These are phyloP conservation scores for Phengaris arion DNA, from an alignment of 2,888 invertebrate genomes.

Conservation along the genomic window DNA sequence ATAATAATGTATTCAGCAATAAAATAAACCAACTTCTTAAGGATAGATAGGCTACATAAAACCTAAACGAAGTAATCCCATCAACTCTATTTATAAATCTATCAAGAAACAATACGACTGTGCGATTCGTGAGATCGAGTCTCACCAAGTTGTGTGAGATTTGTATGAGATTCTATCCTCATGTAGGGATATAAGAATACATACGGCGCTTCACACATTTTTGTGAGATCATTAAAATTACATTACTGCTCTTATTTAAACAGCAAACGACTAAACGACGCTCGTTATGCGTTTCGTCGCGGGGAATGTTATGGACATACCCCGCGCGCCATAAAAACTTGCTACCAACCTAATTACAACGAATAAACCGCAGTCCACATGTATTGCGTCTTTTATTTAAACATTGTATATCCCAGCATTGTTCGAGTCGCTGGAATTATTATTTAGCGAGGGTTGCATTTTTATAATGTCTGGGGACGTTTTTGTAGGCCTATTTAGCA, in stretches of 20 bases:
- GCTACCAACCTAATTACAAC: constrained; percentile 41
- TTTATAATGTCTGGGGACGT: constrained; percentile 17
- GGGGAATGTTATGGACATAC: constrained; percentile 68
- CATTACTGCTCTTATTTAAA: constrained; percentile 76
- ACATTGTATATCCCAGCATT: constrained; percentile 34
- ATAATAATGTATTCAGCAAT: neutral
- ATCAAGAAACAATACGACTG: constrained; percentile 14
- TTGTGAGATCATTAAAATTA: constrained; percentile 76
- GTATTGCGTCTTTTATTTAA: constrained; percentile 38
- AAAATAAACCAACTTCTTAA: neutral
- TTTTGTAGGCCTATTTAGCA: neutral
- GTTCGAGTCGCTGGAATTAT: constrained; percentile 30
- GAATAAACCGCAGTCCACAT: constrained; percentile 39
- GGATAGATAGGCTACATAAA: neutral
- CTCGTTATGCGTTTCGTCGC: constrained; percentile 68
- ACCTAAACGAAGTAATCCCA: constrained; percentile 2
- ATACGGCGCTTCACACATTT: constrained; percentile 58
- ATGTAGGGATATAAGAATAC: constrained; percentile 32
- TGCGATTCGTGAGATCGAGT: neutral
- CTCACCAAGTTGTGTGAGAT: neutral
- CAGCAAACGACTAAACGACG: constrained; percentile 74
- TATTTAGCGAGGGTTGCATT: constrained; percentile 17
- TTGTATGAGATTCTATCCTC: neutral
- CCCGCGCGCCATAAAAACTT: constrained; percentile 45
- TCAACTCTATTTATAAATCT: constrained; percentile 9